Conservation (phyloP, 2,888 invertebrate genomes). For the Helleia helle region DNA sequence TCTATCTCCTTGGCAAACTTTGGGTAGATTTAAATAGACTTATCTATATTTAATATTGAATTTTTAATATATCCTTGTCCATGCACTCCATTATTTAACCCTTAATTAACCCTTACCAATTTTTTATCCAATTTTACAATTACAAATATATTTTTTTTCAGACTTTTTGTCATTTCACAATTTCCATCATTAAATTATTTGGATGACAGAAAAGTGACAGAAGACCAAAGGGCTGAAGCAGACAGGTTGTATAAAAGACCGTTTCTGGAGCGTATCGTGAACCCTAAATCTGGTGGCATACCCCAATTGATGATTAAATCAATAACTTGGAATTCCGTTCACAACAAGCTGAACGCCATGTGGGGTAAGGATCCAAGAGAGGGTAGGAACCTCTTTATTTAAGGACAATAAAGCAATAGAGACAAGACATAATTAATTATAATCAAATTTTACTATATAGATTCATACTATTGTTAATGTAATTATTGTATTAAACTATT, state of each 20-base stretch:
- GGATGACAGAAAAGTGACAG: slow-evolving; percentile 80
- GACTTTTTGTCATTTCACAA: slow-evolving; percentile 82
- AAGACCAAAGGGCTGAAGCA: slow-evolving; percentile 77
- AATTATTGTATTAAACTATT: too few relatives aligned
- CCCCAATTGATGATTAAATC: slow-evolving; percentile 42
- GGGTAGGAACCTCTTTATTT: slow-evolving; percentile 37
- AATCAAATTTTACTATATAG: too few relatives aligned
- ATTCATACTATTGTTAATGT: neutral
- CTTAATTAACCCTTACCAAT: too few relatives aligned
- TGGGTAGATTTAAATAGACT: too few relatives aligned
- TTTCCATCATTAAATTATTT: slow-evolving; percentile 79
- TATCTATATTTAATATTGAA: too few relatives aligned
- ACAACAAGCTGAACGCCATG: slow-evolving; percentile 37
- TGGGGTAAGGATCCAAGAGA: slow-evolving; percentile 35
- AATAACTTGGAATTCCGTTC: slow-evolving; percentile 42
- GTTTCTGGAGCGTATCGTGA: slow-evolving; percentile 64
- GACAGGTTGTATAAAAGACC: slow-evolving; percentile 76
- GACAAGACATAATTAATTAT: too few relatives aligned
- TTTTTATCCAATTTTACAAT: too few relatives aligned
- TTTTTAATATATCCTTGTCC: too few relatives aligned
- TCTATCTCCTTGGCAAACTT: too few relatives aligned
- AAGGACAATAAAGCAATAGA: slow-evolving; percentile 8
- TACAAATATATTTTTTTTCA: too few relatives aligned
- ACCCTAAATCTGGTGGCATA: slow-evolving; percentile 36
- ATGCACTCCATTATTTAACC: too few relatives aligned